Percentiles rank a stretch among this genome's conserved stretches.
Conservation (phyloP, 2,797 vertebrate species). For the Cottoperca gobio region DNA sequence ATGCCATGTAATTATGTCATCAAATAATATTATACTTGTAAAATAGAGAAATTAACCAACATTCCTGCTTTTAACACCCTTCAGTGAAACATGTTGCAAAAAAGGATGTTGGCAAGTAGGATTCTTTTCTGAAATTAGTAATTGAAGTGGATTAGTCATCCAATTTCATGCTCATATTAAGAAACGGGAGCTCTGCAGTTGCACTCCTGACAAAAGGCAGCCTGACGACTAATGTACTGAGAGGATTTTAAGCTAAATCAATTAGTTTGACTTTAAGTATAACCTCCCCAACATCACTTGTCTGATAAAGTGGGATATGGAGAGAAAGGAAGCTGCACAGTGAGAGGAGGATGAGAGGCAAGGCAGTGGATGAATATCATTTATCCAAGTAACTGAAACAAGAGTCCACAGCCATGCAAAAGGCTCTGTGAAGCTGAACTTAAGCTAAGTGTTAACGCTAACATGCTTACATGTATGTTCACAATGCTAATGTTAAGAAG, state of each 20-base stretch:
- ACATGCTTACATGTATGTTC: neutral
- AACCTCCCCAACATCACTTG: slow-evolving; percentile 36
- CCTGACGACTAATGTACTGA: slow-evolving; percentile 30
- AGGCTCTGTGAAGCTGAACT: neutral
- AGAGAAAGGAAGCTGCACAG: neutral
- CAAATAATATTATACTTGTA: neutral
- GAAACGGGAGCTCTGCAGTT: slow-evolving; percentile 38
- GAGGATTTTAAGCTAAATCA: slow-evolving; percentile 57
- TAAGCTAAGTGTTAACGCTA: neutral
- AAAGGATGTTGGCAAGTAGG: slow-evolving; percentile 16
- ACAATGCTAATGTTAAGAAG: neutral
- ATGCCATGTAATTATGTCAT: neutral
- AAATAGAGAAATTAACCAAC: slow-evolving; percentile 22
- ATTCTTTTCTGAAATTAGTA: slow-evolving; percentile 30
- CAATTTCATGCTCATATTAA: slow-evolving; percentile 56
- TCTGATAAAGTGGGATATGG: slow-evolving; percentile 33
- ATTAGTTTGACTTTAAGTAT: slow-evolving; percentile 46
- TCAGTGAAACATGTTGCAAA: slow-evolving; percentile 4
- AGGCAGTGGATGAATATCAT: neutral
- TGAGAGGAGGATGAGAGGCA: neutral
- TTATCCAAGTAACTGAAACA: neutral
- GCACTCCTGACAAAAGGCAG: slow-evolving; percentile 19
- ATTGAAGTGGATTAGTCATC: slow-evolving; percentile 56
- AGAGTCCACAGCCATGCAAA: neutral
- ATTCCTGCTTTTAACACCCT: slow-evolving; percentile 4